Percentiles rank a stretch among this genome's conserved stretches.
Evolutionary conservation across 30 jellyfish, hydroid and myxozoan genomes (phyloP).

Genomic region (Mastigias papua): DNA sequence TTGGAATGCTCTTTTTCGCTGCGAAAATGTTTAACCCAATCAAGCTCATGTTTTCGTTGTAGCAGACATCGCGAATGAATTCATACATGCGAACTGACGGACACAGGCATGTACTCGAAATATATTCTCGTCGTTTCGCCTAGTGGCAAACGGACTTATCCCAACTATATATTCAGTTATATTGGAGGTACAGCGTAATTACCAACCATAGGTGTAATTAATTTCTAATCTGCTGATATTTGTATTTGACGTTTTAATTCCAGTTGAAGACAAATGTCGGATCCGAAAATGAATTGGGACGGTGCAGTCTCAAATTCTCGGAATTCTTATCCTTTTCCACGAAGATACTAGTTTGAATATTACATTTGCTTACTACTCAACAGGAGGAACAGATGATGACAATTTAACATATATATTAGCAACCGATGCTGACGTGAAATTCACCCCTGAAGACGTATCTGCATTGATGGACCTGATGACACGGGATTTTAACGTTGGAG

Average conservation of each 20-base stretch:
- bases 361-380: not conserved
- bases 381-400: constrained; percentile 18
- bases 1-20: too few relatives aligned
- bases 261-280: not conserved
- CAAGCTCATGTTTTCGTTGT: too few relatives aligned
- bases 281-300: not conserved
- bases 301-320: not conserved
- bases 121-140: too few relatives aligned
- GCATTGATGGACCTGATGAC: constrained; percentile 90
- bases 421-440: constrained; percentile 91
- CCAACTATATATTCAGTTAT: too few relatives aligned
- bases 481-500: constrained; percentile 86
- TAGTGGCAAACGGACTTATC: too few relatives aligned
- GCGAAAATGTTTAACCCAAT: too few relatives aligned
- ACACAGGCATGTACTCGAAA: too few relatives aligned
- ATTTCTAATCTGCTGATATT: not conserved
- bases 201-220: not conserved
- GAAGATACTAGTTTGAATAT: not conserved
- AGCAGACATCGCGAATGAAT: too few relatives aligned
- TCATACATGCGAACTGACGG: too few relatives aligned
- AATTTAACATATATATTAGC: constrained; percentile 86
- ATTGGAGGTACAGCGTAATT: too few relatives aligned
- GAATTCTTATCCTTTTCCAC: not conserved
- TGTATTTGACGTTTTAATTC: not conserved
- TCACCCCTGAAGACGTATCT: constrained; percentile 77